These are phyloP conservation scores for Steinernema scapterisci DNA, from an alignment of 2,888 invertebrate genomes.

Conservation along the genomic window DNA sequence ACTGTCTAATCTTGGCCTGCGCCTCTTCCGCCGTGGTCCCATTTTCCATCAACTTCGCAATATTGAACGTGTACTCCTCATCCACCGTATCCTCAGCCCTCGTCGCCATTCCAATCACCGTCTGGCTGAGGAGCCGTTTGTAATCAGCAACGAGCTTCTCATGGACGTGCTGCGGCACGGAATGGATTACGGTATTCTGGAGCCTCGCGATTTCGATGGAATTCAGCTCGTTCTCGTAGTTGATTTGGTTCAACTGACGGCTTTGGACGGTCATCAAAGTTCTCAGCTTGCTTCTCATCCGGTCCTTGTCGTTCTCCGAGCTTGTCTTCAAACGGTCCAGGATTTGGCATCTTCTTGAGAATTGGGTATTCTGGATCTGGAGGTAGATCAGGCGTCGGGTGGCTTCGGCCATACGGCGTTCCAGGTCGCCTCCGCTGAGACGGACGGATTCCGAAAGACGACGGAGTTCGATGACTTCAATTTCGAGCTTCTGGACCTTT, in stretches of 20 bases:
- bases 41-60: slow-evolving; percentile 1
- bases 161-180: slow-evolving; percentile 52
- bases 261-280: slow-evolving; percentile 34
- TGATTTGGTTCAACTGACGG: slow-evolving; percentile 33
- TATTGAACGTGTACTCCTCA: slow-evolving; percentile 8
- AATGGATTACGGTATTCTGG: slow-evolving; percentile 55
- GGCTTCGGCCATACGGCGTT: slow-evolving; percentile 60
- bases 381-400: slow-evolving; percentile 57
- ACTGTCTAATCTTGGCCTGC: slow-evolving; percentile 40
- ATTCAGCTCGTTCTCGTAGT: slow-evolving; percentile 43
- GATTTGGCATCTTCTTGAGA: slow-evolving; percentile 34
- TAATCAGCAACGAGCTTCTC: slow-evolving; percentile 49
- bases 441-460: slow-evolving; percentile 52
- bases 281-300: slow-evolving; percentile 33
- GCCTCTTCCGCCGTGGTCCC: slow-evolving; percentile 36
- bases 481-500: slow-evolving; percentile 39
- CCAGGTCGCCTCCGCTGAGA: slow-evolving; percentile 53
- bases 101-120: not conserved
- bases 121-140: slow-evolving; percentile 45
- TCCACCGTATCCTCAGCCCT: slow-evolving; percentile 3
- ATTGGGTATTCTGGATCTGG: slow-evolving; percentile 42
- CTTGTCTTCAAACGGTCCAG: slow-evolving; percentile 1
- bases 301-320: slow-evolving; percentile 8
- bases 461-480: slow-evolving; percentile 48
- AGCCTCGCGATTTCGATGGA: slow-evolving; percentile 56